Percentiles rank a stretch among this genome's conserved stretches.
phyloP scores from a whole-genome alignment of 1,140 invertebrate genomes.

The Orchesella cincta region DNA sequence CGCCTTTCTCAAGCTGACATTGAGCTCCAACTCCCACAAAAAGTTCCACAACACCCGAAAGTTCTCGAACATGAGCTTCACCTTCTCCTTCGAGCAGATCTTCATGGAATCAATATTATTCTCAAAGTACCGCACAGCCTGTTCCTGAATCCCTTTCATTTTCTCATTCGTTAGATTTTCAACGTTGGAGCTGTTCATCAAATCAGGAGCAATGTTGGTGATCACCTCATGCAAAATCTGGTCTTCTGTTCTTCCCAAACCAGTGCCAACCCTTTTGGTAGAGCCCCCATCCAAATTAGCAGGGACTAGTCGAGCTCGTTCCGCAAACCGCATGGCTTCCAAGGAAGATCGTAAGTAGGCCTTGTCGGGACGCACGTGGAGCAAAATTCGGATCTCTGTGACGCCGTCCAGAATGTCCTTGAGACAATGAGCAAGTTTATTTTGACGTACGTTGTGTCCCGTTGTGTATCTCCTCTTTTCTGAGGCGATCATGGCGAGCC shows the following conservation, averaged over 20 bases:
- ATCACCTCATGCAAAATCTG: slow-evolving; percentile 27
- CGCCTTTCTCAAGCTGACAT: slow-evolving; percentile 1
- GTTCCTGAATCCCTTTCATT: background rate
- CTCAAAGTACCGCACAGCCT: slow-evolving; percentile 14
- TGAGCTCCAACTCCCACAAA: slow-evolving; percentile 14
- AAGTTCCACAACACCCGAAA: slow-evolving; percentile 13
- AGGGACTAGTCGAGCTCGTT: slow-evolving; percentile 27
- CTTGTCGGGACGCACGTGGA: slow-evolving; percentile 42
- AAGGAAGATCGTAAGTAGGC: slow-evolving; percentile 9
- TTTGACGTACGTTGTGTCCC: slow-evolving; percentile 39
- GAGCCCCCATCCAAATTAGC: background rate
- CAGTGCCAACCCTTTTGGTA: background rate
- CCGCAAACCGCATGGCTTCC: slow-evolving; percentile 40
- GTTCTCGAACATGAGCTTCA: slow-evolving; percentile 32
- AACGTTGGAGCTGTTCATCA: slow-evolving; percentile 1
- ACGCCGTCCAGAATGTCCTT: slow-evolving; percentile 36
- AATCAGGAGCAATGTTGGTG: background rate
- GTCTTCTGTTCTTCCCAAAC: background rate
- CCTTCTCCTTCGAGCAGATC: background rate
- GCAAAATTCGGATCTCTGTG: slow-evolving; percentile 37
- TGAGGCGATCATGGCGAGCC: background rate
- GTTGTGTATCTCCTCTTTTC: background rate
- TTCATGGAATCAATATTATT: slow-evolving; percentile 1
- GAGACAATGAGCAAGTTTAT: slow-evolving; percentile 44
- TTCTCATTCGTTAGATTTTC: background rate